A percentile compares a stretch with the other conserved stretches of the same genome.
Evolutionary conservation across 2,113 vertebrate genomes (phyloP).

Genomic region (Toxotes jaculatrix): DNA sequence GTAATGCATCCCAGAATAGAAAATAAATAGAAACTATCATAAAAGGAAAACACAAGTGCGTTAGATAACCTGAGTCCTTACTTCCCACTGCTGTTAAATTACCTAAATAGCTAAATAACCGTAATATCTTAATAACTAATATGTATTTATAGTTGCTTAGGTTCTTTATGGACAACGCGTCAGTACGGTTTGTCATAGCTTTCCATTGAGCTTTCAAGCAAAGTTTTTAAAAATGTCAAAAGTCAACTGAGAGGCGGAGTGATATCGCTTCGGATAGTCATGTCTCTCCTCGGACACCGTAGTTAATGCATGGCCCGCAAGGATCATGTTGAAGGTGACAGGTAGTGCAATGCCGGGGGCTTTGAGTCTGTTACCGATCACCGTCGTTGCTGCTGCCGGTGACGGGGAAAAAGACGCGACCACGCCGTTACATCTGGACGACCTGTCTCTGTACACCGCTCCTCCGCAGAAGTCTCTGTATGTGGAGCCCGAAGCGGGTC

Average conservation of each 20-base stretch:
- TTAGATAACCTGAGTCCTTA: too few species aligned
- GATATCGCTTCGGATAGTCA: not conserved
- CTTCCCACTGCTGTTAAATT: not conserved
- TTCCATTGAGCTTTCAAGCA: too few species aligned
- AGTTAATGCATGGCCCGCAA: constrained; percentile 33
- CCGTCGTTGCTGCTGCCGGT: constrained; percentile 48
- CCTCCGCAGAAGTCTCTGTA: not conserved
- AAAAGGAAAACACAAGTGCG: too few species aligned
- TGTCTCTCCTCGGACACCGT: constrained; percentile 68
- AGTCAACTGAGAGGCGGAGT: not conserved
- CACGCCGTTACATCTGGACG: constrained; percentile 44
- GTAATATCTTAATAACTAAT: too few species aligned
- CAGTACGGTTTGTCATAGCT: too few species aligned
- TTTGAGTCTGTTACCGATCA: constrained; percentile 7
- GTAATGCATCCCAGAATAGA: too few species aligned
- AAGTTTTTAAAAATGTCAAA: not conserved
- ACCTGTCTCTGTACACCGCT: constrained; percentile 68
- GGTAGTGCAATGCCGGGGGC: constrained; percentile 53
- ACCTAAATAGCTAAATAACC: not conserved
- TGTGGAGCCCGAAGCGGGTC: constrained; percentile 53
- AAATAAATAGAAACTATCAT: too few species aligned
- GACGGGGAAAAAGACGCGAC: not conserved
- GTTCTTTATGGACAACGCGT: too few species aligned
- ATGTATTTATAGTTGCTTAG: too few species aligned
- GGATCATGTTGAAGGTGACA: constrained; percentile 79